A percentile compares a stretch with the other conserved stretches of the same genome.
These are phyloP conservation scores for Junonia oenone DNA, from an alignment of 2,888 invertebrate species.

Conservation along the genomic window DNA sequence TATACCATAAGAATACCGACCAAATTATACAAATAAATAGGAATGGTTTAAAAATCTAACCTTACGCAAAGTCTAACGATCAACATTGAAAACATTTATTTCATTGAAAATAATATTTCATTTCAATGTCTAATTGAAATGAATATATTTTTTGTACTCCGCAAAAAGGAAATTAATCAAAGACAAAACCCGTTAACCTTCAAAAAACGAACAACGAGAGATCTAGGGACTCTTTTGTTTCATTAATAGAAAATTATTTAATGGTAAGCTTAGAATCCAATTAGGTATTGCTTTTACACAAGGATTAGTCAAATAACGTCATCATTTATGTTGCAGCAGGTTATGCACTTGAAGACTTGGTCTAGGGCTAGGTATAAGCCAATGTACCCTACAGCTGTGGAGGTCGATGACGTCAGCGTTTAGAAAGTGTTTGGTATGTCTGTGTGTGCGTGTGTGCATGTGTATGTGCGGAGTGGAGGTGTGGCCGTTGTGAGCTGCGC, in stretches of 20 bases:
- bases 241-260: no score
- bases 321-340: no score
- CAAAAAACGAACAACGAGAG: not conserved
- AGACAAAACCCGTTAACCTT: not conserved
- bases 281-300: no score
- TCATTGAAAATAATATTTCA: not conserved
- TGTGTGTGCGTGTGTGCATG: not conserved
- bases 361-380: not conserved
- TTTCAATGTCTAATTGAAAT: not conserved
- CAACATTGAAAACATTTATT: no score
- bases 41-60: no score
- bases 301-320: no score
- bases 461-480: constrained; percentile 19
- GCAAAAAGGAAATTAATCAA: not conserved
- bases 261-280: no score
- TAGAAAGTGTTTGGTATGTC: constrained; percentile 27
- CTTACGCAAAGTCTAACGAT: no score
- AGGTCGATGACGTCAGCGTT: constrained; percentile 26
- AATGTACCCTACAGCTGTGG: constrained; percentile 9
- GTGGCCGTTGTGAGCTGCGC: constrained; percentile 19
- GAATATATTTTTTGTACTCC: not conserved
- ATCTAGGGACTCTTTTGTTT: not conserved
- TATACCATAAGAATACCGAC: no score
- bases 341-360: not conserved
- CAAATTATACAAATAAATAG: no score